Percentiles rank a stretch among this genome's conserved stretches.
These are phyloP conservation scores for Hylaeus anthracinus DNA, from an alignment of 1,140 invertebrate genomes.

Conservation along the genomic window DNA sequence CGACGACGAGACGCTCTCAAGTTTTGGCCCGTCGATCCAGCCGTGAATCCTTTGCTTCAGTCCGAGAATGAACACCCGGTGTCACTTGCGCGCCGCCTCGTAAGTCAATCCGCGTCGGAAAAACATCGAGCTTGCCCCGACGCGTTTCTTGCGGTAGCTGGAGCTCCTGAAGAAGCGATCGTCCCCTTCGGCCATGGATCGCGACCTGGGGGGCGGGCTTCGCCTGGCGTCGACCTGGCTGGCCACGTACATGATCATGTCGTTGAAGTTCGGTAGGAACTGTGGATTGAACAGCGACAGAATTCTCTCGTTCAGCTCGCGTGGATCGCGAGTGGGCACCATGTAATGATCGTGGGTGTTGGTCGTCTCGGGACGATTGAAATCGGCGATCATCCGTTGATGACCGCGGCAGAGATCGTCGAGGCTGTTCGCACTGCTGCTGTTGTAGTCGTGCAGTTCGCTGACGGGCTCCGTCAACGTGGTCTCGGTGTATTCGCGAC, in stretches of 20 bases:
- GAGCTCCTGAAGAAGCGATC: conserved; percentile 35
- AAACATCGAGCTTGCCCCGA: conserved; percentile 55
- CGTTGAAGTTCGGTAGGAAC: conserved; percentile 77
- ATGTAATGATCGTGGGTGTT: conserved; percentile 69
- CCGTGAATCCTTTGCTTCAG: conserved; percentile 1
- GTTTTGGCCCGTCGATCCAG: conserved; percentile 6
- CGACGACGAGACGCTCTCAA: not conserved
- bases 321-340: conserved; percentile 70
- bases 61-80: conserved; percentile 10
- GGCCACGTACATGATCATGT: conserved; percentile 73
- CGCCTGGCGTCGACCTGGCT: conserved; percentile 55
- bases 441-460: conserved; percentile 35
- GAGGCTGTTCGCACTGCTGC: conserved; percentile 56
- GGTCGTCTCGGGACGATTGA: conserved; percentile 2
- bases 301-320: conserved; percentile 66
- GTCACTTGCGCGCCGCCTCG: conserved; percentile 54
- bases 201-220: conserved; percentile 59
- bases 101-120: conserved; percentile 50
- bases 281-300: conserved; percentile 77
- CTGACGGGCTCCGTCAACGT: conserved; percentile 38
- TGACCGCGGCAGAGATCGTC: conserved; percentile 42
- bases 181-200: conserved; percentile 57
- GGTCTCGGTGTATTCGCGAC: conserved; percentile 52
- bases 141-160: conserved; percentile 51
- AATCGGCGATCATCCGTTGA: conserved; percentile 25